Conservation (phyloP, 2,888 invertebrate species). For the Plagodis pulveraria region DNA sequence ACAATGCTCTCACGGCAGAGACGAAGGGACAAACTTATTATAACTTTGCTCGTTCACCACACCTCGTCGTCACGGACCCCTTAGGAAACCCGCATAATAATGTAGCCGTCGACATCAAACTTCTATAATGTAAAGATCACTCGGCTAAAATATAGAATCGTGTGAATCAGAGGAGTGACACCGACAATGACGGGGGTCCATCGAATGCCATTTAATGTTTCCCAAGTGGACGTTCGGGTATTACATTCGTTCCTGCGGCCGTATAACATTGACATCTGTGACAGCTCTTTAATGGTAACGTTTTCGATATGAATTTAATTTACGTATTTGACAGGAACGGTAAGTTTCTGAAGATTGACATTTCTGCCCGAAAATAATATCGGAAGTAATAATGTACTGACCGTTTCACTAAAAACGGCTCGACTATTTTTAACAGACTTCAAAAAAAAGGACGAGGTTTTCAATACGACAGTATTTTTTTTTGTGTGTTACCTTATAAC, state of each 20-base stretch:
- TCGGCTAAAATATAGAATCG: conserved; percentile 63
- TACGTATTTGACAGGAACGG: conserved; percentile 14
- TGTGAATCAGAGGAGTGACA: conserved; percentile 55
- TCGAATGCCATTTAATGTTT: conserved; percentile 55
- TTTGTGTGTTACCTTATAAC: too few relatives aligned
- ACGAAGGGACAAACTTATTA: conserved; percentile 72
- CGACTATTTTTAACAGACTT: too few relatives aligned
- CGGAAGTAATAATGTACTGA: too few relatives aligned
- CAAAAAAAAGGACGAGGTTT: too few relatives aligned
- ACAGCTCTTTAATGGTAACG: conserved; percentile 27
- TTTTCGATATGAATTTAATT: conserved; percentile 23
- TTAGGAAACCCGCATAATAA: conserved; percentile 72
- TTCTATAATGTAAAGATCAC: conserved; percentile 62
- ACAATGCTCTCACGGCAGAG: conserved; percentile 62
- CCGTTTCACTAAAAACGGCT: too few relatives aligned
- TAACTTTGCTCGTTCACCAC: conserved; percentile 77
- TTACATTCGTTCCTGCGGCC: conserved; percentile 36
- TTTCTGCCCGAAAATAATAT: conserved; percentile 16
- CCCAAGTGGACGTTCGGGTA: conserved; percentile 49
- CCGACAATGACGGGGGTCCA: conserved; percentile 58
- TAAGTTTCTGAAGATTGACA: neutral
- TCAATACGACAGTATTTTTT: too few relatives aligned
- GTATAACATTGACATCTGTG: conserved; percentile 28
- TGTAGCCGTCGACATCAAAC: conserved; percentile 60
- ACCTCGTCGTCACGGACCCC: conserved; percentile 64